These are phyloP conservation scores for Mormyrus hasselquistii DNA, from an alignment of 2,797 vertebrate genomes.

Conservation along the genomic window DNA sequence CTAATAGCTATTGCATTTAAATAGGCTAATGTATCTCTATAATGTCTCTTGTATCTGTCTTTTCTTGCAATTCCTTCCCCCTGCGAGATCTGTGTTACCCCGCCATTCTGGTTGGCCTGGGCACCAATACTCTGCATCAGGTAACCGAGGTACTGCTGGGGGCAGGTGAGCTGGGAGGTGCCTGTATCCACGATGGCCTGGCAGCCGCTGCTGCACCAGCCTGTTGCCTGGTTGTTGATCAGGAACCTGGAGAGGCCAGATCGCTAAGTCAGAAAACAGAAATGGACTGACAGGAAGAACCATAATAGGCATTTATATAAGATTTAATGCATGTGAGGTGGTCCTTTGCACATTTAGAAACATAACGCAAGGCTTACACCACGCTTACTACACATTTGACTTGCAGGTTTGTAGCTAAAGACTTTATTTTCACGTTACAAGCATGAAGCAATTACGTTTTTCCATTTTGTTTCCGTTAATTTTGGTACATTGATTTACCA, in stretches of 20 bases:
- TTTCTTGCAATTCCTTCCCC: neutral
- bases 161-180: conserved; percentile 59
- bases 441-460: neutral
- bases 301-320: neutral
- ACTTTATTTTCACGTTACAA: neutral
- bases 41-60: neutral
- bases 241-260: conserved; percentile 50
- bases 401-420: neutral
- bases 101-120: conserved; percentile 47
- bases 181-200: conserved; percentile 70
- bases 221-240: conserved; percentile 41
- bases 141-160: conserved; percentile 42
- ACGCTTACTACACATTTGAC: neutral
- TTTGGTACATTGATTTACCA: neutral
- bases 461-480: neutral
- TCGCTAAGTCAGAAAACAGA: neutral
- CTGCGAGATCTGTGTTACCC: conserved; percentile 36
- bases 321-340: neutral
- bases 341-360: neutral
- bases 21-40: neutral
- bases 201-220: conserved; percentile 63
- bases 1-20: neutral
- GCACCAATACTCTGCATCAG: conserved; percentile 56
- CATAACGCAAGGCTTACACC: neutral
- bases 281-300: neutral